phyloP scores from a whole-genome alignment of 2,113 vertebrate genomes.

The Columba janthina region DNA sequence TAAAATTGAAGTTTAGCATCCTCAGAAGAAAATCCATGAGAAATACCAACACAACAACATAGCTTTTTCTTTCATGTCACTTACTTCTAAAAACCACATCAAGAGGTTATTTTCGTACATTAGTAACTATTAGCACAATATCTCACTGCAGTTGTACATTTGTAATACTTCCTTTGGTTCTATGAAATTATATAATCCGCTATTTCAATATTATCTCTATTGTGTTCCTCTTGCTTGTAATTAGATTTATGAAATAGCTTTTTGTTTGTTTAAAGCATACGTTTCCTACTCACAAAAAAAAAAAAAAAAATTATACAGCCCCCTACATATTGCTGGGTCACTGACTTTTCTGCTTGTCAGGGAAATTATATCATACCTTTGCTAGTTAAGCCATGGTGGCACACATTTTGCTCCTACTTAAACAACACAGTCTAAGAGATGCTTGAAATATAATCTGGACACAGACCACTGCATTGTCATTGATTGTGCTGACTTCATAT shows the following conservation, averaged over 20 bases:
- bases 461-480: background rate
- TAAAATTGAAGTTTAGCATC: background rate
- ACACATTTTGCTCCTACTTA: background rate
- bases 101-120: background rate
- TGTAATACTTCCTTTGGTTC: background rate
- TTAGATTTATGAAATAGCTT: background rate
- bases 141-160: background rate
- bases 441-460: background rate
- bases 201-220: background rate
- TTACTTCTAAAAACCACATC: background rate
- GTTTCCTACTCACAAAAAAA: background rate
- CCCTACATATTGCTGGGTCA: background rate
- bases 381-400: background rate
- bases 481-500: background rate
- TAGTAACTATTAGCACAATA: background rate
- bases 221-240: background rate
- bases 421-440: background rate
- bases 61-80: background rate
- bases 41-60: rapidly evolving
- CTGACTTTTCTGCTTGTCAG: background rate
- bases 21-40: background rate
- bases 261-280: background rate
- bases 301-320: background rate
- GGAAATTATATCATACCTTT: background rate
- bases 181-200: background rate